Base-by-base conservation (phyloP, 2,888 invertebrate genomes). In the Isotomurus palustris region DNA sequence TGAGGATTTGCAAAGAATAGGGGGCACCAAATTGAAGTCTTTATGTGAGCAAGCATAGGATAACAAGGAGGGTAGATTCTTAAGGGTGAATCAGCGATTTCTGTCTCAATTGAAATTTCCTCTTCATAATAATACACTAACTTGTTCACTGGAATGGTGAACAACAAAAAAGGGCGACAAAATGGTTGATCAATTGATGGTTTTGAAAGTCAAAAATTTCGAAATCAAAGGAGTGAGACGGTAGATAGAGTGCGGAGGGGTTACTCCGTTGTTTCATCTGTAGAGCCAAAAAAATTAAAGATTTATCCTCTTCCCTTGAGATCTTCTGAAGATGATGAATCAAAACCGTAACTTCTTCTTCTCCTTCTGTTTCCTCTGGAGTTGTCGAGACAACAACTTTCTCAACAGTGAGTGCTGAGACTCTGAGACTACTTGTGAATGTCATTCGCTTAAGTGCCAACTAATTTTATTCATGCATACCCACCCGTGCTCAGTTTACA, bases 101-200 rank as follows among this genome's bases (percentile, higher is more conserved):
- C 50, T 59, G n/a, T n/a, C 60, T 64, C 64, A 63, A 64, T 62
- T 62, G 58, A 67, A 64, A 67, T 62, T 63, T 64, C 64, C 60
- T 62, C 63, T 58, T 64, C n/a, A 50, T 50, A 65, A 65, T 65
- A 65, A 62, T 65, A 62, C 62, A 62, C 52, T 60, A 64, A 64
- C 59, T 60, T 59, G 59, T 55, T 64, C 58, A 64, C 48, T 61
- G 60, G 50, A 50, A 50, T 50, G 54, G 60, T 58, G 58, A 60
- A 58, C 62, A 62, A 58, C 56, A 62, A 60, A 62, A 66, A 66
- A 63, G 59, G 60, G 61, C 53, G 66, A 64, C 67, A 64, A 66
- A 66, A 64, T 70, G 67, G 67, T 68, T 68, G 66, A 67, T 68
- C 68, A 67, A 68, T 70, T 68, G 68, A 68, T 70, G 66, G 62